Percentiles rank a stretch among this genome's conserved stretches.
These are phyloP conservation scores for Propithecus perrieri DNA, from an alignment of 2,797 vertebrate genomes.

Conservation along the genomic window DNA sequence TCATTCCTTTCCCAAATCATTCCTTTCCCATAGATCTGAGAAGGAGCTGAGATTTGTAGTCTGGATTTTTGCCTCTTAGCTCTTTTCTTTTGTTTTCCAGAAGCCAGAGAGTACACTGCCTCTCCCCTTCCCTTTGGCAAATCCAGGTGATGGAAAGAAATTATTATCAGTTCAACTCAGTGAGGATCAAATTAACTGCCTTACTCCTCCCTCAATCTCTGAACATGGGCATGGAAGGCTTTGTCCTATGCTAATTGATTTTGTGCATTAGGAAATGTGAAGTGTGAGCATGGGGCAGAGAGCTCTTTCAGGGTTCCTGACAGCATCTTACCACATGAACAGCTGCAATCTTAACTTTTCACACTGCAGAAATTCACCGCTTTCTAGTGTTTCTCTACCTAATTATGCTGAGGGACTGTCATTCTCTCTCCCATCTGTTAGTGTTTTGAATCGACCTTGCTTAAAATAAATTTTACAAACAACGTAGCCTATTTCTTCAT, in stretches of 20 bases:
- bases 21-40: background rate
- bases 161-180: background rate
- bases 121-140: background rate
- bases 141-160: background rate
- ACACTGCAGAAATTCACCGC: background rate
- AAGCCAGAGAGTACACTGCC: background rate
- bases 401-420: background rate
- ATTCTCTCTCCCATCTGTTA: background rate
- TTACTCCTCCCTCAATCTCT: background rate
- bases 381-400: background rate
- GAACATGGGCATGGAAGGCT: background rate
- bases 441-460: background rate
- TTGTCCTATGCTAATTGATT: background rate
- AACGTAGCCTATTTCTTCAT: background rate
- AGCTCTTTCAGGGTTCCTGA: constrained; percentile 7
- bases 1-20: background rate
- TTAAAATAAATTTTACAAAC: background rate
- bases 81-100: background rate
- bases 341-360: background rate
- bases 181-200: background rate
- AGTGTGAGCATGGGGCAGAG: background rate
- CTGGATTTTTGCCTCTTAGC: background rate
- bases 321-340: background rate
- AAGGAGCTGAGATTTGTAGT: background rate
- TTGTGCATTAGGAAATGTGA: background rate